These are phyloP conservation scores for Asteroscopus sphinx DNA, from an alignment of 2,888 invertebrate genomes.

Conservation along the genomic window DNA sequence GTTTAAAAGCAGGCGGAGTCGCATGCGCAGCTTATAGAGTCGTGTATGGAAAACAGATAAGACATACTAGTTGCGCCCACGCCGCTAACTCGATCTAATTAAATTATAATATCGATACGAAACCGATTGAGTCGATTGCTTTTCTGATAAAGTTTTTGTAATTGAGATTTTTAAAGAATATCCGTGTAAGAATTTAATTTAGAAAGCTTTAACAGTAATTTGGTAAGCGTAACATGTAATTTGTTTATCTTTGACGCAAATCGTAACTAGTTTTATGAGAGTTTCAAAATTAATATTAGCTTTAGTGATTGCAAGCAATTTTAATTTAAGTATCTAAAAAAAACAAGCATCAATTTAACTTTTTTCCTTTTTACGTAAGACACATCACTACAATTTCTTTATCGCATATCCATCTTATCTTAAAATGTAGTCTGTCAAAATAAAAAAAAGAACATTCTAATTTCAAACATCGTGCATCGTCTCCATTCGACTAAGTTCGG, in stretches of 20 bases:
- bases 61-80: slow-evolving; percentile 68
- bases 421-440: slow-evolving; percentile 38
- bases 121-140: slow-evolving; percentile 67
- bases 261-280: slow-evolving; percentile 14
- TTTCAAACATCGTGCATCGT: slow-evolving; percentile 55
- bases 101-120: slow-evolving; percentile 77
- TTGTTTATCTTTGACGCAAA: slow-evolving; percentile 42
- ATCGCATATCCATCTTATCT: background rate
- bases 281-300: slow-evolving; percentile 1
- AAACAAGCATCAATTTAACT: background rate
- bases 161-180: slow-evolving; percentile 25
- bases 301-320: background rate
- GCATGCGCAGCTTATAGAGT: slow-evolving; percentile 36
- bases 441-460: slow-evolving; percentile 39
- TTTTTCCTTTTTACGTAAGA: background rate
- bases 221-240: slow-evolving; percentile 29
- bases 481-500: slow-evolving; percentile 56
- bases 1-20: slow-evolving; percentile 34
- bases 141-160: slow-evolving; percentile 52
- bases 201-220: slow-evolving; percentile 39
- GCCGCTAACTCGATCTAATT: slow-evolving; percentile 72
- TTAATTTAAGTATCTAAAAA: background rate
- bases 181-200: slow-evolving; percentile 30
- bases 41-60: slow-evolving; percentile 53
- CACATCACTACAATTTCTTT: background rate